Evolutionary conservation across 2,113 vertebrate species (phyloP).

Genomic region (Podocnemis expansa): DNA sequence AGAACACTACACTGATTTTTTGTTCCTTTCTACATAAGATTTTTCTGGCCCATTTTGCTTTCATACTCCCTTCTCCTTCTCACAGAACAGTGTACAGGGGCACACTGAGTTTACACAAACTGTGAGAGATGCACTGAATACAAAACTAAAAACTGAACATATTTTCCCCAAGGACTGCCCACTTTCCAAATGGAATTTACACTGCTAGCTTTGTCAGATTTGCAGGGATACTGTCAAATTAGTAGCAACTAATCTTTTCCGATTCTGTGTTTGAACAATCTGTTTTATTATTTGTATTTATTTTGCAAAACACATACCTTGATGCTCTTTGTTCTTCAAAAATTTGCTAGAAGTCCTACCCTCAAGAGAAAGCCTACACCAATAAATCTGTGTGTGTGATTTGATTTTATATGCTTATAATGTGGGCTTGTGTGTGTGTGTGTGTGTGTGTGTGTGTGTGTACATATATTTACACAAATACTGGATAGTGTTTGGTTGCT

Average conservation of each 20-base stretch:
- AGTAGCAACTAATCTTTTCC: slow-evolving; percentile 66
- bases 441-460: neutral
- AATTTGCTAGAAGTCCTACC: neutral
- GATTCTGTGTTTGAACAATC: slow-evolving; percentile 42
- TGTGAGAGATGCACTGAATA: slow-evolving; percentile 25
- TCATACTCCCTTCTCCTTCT: neutral
- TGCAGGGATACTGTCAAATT: slow-evolving; percentile 38
- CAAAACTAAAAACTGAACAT: accelerated
- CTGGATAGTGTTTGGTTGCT: neutral
- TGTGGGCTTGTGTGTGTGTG: neutral
- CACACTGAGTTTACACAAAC: accelerated
- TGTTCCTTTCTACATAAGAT: neutral
- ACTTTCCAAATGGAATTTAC: slow-evolving; percentile 71
- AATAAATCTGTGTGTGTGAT: neutral
- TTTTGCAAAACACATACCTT: neutral
- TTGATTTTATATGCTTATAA: neutral
- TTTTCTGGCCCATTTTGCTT: neutral
- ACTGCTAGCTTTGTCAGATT: slow-evolving; percentile 6
- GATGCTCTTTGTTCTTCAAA: neutral
- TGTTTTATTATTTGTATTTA: neutral
- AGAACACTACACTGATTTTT: neutral
- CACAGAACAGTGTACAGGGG: neutral
- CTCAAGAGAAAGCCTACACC: neutral
- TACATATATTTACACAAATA: neutral
- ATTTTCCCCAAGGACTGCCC: slow-evolving; percentile 55